Evolutionary conservation across 1,140 invertebrate species (phyloP), one percentile per base, ranked within the genome.

Genomic region (Drosophila ironensis): DNA sequence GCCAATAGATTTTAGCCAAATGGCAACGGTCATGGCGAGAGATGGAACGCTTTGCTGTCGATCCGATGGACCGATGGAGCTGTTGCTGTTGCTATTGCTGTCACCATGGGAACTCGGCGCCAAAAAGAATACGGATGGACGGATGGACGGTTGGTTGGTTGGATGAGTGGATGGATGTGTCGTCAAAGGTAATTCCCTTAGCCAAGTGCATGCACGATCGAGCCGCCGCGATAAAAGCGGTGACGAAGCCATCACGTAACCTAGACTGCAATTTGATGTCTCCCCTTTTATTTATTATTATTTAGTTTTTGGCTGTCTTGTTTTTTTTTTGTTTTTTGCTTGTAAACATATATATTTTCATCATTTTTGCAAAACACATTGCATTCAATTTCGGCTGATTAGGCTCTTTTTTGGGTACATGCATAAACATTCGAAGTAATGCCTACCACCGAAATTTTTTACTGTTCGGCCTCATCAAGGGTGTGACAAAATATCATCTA

Each of bases 11-110:
- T 72, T 67, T 42, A 53, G 27, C 44, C 68, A 71, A 71, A 71
- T 69, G 68, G 52, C 77, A 82, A 75, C 78, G 77, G 77, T 73
- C 77, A 82, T 82, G 77, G 77, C 68, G 78, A 82, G 78, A 82
- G 40, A 37, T 66, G 48, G 41, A 38, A 28, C 38, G n/a, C n/a
- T n/a, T n/a, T n/a, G n/a, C n/a, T n/a, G n/a, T n/a, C n/a, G n/a
- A n/a, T n/a, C n/a, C n/a, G 51, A 22, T 40, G 41, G 17, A 7
- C 28, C 4, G 30, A 33, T 12, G 30, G 3, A 33, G 30, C 30
- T 33, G n/a, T n/a, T n/a, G n/a, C n/a, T 35, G 20, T 22, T 22
- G 33, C 46, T 5, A 40, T 11, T 66, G 53, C 46, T 68, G 66
- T 71, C 54, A 56, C 30, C 42, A 69, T 69, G 52, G 52, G 64